phyloP scores from a whole-genome alignment of 2,888 invertebrate species.

The Drosophila pseudotalamancana region DNA sequence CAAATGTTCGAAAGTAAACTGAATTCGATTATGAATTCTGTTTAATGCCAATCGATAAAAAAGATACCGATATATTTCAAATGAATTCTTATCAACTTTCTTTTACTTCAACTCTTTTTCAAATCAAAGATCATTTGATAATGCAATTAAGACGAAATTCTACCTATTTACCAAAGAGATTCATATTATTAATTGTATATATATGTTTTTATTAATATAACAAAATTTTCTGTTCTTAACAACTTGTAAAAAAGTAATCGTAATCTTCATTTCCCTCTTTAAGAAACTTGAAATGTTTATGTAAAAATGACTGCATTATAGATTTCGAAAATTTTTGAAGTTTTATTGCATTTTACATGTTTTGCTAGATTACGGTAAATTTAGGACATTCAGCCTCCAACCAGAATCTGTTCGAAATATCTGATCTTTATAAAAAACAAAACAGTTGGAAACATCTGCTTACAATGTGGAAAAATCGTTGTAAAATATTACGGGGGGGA shows the following conservation, averaged over 20 bases:
- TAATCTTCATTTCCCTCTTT: too few species aligned
- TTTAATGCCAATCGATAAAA: neutral
- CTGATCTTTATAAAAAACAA: neutral
- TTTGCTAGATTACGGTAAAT: slow-evolving; percentile 40
- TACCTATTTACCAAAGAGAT: too few species aligned
- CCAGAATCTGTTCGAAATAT: slow-evolving; percentile 17
- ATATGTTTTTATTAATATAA: too few species aligned
- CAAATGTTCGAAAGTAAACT: neutral
- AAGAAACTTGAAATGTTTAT: too few species aligned
- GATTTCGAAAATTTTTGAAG: slow-evolving; percentile 31
- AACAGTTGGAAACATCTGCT: neutral
- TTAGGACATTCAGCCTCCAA: slow-evolving; percentile 22
- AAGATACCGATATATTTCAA: neutral
- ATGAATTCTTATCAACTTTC: too few species aligned
- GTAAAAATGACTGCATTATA: too few species aligned
- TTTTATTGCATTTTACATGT: slow-evolving; percentile 29
- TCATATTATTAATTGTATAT: too few species aligned
- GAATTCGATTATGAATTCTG: neutral
- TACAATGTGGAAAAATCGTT: neutral
- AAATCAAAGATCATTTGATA: too few species aligned
- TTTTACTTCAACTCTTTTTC: too few species aligned
- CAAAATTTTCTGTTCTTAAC: too few species aligned
- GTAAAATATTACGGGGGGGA: neutral
- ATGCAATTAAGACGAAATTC: too few species aligned
- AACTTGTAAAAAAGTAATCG: too few species aligned